These are phyloP conservation scores for Suricata suricatta DNA, from an alignment of 2,113 vertebrate genomes.

Conservation along the genomic window DNA sequence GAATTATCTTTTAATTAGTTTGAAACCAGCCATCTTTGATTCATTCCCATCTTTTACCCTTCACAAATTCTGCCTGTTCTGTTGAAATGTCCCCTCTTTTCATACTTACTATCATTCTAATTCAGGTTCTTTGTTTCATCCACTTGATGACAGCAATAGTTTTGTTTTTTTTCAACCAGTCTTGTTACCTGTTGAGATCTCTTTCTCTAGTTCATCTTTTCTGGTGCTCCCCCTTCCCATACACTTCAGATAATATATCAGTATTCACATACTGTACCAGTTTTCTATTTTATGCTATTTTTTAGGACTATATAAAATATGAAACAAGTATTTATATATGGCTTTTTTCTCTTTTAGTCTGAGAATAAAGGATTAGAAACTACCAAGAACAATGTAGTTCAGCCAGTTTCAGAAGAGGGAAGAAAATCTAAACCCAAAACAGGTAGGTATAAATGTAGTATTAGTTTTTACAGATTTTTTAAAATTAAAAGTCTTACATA, in stretches of 20 bases:
- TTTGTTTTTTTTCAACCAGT: conserved; percentile 17
- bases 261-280: background rate
- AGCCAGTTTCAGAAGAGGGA: conserved; percentile 79
- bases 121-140: conserved; percentile 34
- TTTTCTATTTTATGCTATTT: conserved; percentile 35
- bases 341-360: conserved; percentile 74
- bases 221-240: background rate
- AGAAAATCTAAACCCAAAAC: conserved; percentile 83
- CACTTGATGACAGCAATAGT: background rate
- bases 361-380: conserved; percentile 88
- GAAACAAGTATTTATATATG: conserved; percentile 52
- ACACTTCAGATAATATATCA: conserved; percentile 31
- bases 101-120: background rate
- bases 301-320: background rate
- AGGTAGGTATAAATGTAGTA: conserved; percentile 65
- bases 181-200: conserved; percentile 10
- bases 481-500: background rate
- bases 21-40: conserved; percentile 45
- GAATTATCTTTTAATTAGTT: background rate
- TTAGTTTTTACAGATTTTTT: background rate
- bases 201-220: background rate
- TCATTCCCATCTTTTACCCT: conserved; percentile 25
- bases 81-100: background rate
- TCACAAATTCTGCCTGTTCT: conserved; percentile 17
- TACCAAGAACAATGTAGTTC: conserved; percentile 78